A percentile compares a stretch with the other conserved stretches of the same genome.
phyloP scores from a whole-genome alignment of 2,113 vertebrate species.

The Aegithalos caudatus region DNA sequence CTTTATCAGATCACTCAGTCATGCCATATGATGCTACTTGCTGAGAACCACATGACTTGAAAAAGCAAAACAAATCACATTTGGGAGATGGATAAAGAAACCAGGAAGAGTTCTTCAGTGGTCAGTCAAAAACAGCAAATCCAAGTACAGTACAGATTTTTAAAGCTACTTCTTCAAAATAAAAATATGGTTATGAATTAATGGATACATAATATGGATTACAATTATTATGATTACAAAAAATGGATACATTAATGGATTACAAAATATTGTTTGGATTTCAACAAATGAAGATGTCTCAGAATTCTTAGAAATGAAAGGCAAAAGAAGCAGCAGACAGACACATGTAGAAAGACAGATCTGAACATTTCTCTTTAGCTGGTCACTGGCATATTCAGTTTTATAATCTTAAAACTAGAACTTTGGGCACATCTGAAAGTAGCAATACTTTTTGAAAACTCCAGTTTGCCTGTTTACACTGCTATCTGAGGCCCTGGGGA shows the following conservation, averaged over 20 bases:
- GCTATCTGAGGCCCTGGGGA: neutral
- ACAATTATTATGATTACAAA: no score
- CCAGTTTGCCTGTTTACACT: neutral
- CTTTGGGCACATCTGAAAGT: neutral
- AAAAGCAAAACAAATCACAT: conserved; percentile 25
- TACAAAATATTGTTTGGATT: neutral
- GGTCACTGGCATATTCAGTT: neutral
- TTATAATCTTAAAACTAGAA: neutral
- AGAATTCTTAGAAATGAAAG: neutral
- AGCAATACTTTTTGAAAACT: neutral
- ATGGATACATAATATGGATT: no score
- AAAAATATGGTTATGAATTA: neutral
- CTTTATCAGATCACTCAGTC: conserved; percentile 10
- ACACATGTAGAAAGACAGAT: neutral
- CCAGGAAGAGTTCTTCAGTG: conserved; percentile 67
- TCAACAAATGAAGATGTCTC: neutral
- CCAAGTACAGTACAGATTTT: neutral
- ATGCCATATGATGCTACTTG: neutral
- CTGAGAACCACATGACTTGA: conserved; percentile 13
- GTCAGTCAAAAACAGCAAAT: conserved; percentile 67
- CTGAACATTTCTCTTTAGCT: neutral
- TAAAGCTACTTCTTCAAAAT: neutral
- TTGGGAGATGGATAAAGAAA: conserved; percentile 63
- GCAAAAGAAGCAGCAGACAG: neutral
- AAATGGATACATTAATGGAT: neutral